Percentiles rank a stretch among this genome's conserved stretches.
phyloP scores from a whole-genome alignment of 2,888 invertebrate genomes.

The Cephus runcator region DNA sequence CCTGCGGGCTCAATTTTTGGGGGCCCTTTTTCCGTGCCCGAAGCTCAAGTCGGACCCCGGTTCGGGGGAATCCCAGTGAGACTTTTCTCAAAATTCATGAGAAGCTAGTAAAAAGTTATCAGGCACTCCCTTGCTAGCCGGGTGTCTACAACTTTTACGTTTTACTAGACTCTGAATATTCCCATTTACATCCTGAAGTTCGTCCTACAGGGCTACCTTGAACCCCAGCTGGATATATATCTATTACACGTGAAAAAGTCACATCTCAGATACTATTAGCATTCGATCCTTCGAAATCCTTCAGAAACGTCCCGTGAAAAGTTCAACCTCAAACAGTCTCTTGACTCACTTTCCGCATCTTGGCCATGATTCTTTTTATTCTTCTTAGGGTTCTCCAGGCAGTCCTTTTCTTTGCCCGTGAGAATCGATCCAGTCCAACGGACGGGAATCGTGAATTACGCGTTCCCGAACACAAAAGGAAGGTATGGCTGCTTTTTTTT shows the following conservation, averaged over 20 bases:
- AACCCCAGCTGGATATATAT: background rate
- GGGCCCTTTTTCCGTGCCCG: background rate
- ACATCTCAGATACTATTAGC: background rate
- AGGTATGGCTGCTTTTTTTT: background rate
- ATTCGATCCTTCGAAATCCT: background rate
- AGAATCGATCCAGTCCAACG: background rate
- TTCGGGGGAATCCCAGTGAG: background rate
- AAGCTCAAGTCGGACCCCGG: background rate
- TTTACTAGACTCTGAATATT: background rate
- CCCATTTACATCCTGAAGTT: background rate
- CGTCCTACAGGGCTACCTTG: background rate
- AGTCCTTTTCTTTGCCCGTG: background rate
- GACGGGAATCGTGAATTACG: background rate
- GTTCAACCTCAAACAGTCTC: background rate
- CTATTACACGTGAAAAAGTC: background rate
- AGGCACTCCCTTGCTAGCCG: background rate
- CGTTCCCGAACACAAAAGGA: background rate
- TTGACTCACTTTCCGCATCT: background rate
- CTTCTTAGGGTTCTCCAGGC: background rate
- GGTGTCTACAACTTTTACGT: background rate
- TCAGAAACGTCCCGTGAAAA: background rate
- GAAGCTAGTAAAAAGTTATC: conserved; percentile 15
- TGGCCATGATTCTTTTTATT: background rate
- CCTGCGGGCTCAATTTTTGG: conserved; percentile 28
- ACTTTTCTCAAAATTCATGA: conserved; percentile 34